Evolutionary conservation across 2,113 vertebrate species (phyloP), one percentile per base, ranked within the genome.

Genomic region (Limanda limanda): DNA sequence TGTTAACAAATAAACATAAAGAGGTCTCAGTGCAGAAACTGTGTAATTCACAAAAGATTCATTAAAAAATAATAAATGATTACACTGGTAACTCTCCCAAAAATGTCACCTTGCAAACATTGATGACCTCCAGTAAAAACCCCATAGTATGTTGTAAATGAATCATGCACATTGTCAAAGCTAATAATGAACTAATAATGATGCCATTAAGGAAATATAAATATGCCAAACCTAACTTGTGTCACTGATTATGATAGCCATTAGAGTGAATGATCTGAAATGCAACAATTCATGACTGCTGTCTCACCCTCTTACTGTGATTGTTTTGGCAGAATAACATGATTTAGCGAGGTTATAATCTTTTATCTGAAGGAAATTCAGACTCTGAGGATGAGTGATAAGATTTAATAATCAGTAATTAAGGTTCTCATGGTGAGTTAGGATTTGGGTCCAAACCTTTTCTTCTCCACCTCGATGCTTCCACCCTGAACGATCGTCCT

Each of bases 401-500:
- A 31, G 23, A 47, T 47, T 47, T 47, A 47, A n/a, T n/a, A n/a
- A n/a, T n/a, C 35, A 9, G 35, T 10, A 10, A 9, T 37, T 9
- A 10, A 9, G 40, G 40, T 66, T 14, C 37, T 37, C 24, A 57
- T 8, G 31, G 6, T 31, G 31, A 7, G 31, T 31, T 31, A 31
- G 31, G 9, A 11, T 57, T 24, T 13, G 5, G 3, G 2, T 5
- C 0, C 77, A 35, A 31, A 94, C 94, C 89, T 93, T 65, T 64
- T 74, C 14, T 23, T 45, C 62, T 93, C 87, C 74, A 95, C 91
- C 35, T 1, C 35, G 42, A 94, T 35, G 15, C 15, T 74, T 24
- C 89, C 91, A 37, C 88, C 72, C 66, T 79, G 72, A 71, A 95
- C 9, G 6, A 91, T 59, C 0, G 93, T 93, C 12, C 4, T 74